phyloP scores from a whole-genome alignment of 2,888 invertebrate species.

The Tenthredo scrophulariae region DNA sequence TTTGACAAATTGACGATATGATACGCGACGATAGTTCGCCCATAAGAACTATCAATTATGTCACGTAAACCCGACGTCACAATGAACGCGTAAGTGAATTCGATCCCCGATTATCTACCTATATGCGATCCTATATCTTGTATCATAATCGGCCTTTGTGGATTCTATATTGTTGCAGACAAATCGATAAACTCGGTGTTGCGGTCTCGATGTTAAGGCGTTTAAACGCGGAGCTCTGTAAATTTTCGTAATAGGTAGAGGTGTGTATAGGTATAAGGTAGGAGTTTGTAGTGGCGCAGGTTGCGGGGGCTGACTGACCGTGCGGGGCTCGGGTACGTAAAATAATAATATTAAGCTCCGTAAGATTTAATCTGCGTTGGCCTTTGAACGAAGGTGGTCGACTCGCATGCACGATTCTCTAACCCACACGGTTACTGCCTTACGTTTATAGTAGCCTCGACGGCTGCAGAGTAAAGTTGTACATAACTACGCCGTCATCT shows the following conservation, averaged over 20 bases:
- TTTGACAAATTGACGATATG: not conserved
- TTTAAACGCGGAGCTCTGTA: not conserved
- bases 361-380: conserved; percentile 70
- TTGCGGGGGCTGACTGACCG: conserved; percentile 27
- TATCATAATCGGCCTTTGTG: conserved; percentile 27
- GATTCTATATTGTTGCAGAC: conserved; percentile 23
- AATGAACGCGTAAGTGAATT: conserved; percentile 12
- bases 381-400: conserved; percentile 68
- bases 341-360: conserved; percentile 73
- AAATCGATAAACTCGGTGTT: conserved; percentile 30
- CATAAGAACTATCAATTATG: not conserved
- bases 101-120: not conserved
- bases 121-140: not conserved
- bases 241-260: conserved; percentile 16
- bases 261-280: not conserved
- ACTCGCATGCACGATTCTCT: conserved; percentile 68
- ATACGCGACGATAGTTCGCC: not conserved
- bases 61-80: not conserved
- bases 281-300: conserved; percentile 40
- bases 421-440: conserved; percentile 12
- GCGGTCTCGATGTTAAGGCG: conserved; percentile 5
- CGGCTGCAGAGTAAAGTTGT: conserved; percentile 30
- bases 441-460: conserved; percentile 19
- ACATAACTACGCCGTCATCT: not conserved
- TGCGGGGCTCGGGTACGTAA: conserved; percentile 63